Evolutionary conservation across 1,140 invertebrate genomes (phyloP), one percentile per base, ranked within the genome.

Genomic region (Brachionus rubens): DNA sequence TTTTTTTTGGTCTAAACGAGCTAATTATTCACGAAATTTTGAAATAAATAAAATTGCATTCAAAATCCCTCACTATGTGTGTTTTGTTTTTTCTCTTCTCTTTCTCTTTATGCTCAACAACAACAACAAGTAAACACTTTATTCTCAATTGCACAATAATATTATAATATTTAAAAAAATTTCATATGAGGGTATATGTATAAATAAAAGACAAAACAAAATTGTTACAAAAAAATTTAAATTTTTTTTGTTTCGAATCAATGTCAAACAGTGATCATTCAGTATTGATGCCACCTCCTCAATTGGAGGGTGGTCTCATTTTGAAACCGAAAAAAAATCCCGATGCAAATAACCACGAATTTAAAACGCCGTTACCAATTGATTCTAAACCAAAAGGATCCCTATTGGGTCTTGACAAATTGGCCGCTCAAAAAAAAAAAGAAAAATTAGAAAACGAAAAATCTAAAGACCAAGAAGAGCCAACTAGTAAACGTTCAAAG

Each of bases 351-450:
- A n/a, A 14, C 9, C 59, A 65, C 30, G 59, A 65, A 43, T 65
- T 65, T 24, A 65, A 65, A n/a, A 19, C 59, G n/a, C 59, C 59
- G 2, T 43, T 65, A 16, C 59, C 59, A 43, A 36, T 65, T 43
- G 59, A 65, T 43, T 21, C 59, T 9, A 65, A 65, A 33, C 65
- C 43, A 33, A 48, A 30, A 70, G 43, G 43, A 16, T 70, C 65
- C 19, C n/a, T 48, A 12, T 26, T 70, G 0, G 65, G 65, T 70
- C 65, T 70, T 33, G 65, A 70, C 50, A 28, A 33, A 33, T 26
- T 70, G 33, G 65, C 65, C 16, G 65, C 65, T 48, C 40, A 16
- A 12, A 65, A 65, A 24, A 65, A 65, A 65, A 65, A 65, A 41
- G 59, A 65, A 65, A 65, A 65, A 65, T 21, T 65, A 3, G 59